Evolutionary conservation across 2,888 invertebrate species (phyloP).

Genomic region (Chaetogeoica ovagalla): DNA sequence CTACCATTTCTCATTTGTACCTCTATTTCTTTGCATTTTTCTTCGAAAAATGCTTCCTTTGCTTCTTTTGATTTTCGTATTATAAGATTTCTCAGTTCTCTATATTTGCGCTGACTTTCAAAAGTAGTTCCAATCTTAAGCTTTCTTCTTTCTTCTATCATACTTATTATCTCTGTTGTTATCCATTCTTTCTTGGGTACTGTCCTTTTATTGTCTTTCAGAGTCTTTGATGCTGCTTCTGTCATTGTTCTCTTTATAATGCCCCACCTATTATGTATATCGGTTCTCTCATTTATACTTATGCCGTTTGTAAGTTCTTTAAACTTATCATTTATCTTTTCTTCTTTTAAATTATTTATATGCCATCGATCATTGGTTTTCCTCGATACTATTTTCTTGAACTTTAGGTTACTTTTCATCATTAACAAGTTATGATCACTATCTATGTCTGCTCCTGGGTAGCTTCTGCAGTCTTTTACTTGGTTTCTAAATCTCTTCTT

Average conservation of each 20-base stretch:
- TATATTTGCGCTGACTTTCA: conserved; percentile 17
- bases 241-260: conserved; percentile 38
- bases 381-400: too few relatives aligned
- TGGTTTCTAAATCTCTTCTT: too few relatives aligned
- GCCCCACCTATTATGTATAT: conserved; percentile 12
- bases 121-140: conserved; percentile 25
- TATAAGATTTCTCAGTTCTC: conserved; percentile 42
- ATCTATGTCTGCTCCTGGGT: too few relatives aligned
- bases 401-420: conserved; percentile 28
- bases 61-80: conserved; percentile 48
- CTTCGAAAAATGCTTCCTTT: conserved; percentile 36
- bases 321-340: conserved; percentile 21
- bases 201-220: conserved; percentile 25
- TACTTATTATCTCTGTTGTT: conserved; percentile 28
- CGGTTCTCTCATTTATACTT: conserved; percentile 29
- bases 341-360: too few relatives aligned
- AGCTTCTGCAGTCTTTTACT: too few relatives aligned
- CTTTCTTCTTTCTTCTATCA: conserved; percentile 41
- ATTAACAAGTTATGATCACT: conserved; percentile 38
- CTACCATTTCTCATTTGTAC: conserved; percentile 4
- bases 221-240: conserved; percentile 34
- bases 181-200: conserved; percentile 41
- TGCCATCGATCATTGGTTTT: too few relatives aligned
- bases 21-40: conserved; percentile 34
- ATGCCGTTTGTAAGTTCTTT: conserved; percentile 7